A percentile compares a stretch with the other conserved stretches of the same genome.
Evolutionary conservation across 2,113 vertebrate genomes (phyloP).

Genomic region (Leuciscus idus): DNA sequence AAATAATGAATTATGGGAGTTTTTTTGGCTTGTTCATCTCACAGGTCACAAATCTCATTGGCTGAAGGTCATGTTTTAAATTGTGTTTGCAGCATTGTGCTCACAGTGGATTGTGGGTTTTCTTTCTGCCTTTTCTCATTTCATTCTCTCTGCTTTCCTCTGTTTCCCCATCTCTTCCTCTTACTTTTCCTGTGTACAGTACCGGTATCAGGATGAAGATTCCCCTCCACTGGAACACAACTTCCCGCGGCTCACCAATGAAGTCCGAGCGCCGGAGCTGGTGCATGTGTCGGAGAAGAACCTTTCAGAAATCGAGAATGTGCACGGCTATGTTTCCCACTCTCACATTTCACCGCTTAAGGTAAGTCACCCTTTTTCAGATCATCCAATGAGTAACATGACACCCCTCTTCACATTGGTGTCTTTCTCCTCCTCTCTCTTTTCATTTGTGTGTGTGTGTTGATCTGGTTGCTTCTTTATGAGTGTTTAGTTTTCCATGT

Average conservation of each 20-base stretch:
- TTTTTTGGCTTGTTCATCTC: conserved; percentile 24
- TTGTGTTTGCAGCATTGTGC: not conserved
- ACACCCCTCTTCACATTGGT: not conserved
- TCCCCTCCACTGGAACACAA: conserved; percentile 85
- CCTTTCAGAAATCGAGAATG: conserved; percentile 95
- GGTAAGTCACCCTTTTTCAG: conserved; percentile 72
- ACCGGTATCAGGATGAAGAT: conserved; percentile 94
- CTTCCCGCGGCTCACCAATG: conserved; percentile 88
- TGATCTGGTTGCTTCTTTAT: conserved; percentile 1
- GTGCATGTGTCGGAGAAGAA: conserved; percentile 97
- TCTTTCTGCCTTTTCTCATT: conserved; percentile 26
- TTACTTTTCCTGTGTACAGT: conserved; percentile 76
- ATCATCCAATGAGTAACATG: conserved; percentile 44
- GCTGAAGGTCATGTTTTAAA: not conserved
- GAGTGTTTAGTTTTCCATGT: not conserved
- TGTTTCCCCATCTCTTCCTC: not conserved
- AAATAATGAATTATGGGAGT: not conserved
- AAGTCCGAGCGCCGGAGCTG: conserved; percentile 89
- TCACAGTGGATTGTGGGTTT: not conserved
- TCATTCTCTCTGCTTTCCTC: not conserved
- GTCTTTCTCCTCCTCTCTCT: not conserved
- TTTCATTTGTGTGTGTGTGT: conserved; percentile 5
- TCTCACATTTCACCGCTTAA: conserved; percentile 96
- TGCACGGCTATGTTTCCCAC: conserved; percentile 95
- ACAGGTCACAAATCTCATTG: conserved; percentile 19